Evolutionary conservation across 2,888 invertebrate genomes (phyloP), one percentile per base, ranked within the genome.

Genomic region (Netelia virgata): DNA sequence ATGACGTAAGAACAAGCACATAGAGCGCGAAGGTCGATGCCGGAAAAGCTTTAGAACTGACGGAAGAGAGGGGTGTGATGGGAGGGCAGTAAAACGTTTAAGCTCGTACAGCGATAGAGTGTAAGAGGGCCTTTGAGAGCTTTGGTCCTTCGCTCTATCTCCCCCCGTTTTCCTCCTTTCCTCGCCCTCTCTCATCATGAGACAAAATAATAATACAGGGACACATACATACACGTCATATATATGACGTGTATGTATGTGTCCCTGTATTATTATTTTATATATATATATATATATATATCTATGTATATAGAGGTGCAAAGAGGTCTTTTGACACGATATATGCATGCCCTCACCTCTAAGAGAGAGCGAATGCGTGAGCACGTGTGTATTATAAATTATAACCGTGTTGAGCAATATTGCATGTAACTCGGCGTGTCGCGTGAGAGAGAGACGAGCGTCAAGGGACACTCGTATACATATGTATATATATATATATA

Each of bases 81-180:
- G 18, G 68, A 70, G 50, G 63, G 68, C 76, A 84, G 87, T 89
- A 86, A 86, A 89, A 82, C 87, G 89, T 83, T 89, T 86, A 86
- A 84, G 83, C 84, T 73, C 47, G 72, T 77, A 61, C 47, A 36
- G 50, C 41, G 16, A 41, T 70, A 55, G 2, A 53, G 23, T 36
- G 81, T 73, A 79, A 86, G 83, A 83, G 85, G 79, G 79, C 77
- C 85, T 86, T 85, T 86, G 83, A 86, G 86, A 84, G 83, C 63
- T 79, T 75, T 83, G 77, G 50, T 73, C 73, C 63, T 81, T 16
- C 20, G 20, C 57, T 64, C 64, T 64, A 36, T 57, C 18, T 70
- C 14, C 61, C 43, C 57, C 11, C 36, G 20, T 76, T 41, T 63
- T 57, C 75, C 68, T 76, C 68, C 73, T 47, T 41, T 68, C 18